Conservation (phyloP, 2,888 invertebrate species). For the Ochropleura plecta region DNA sequence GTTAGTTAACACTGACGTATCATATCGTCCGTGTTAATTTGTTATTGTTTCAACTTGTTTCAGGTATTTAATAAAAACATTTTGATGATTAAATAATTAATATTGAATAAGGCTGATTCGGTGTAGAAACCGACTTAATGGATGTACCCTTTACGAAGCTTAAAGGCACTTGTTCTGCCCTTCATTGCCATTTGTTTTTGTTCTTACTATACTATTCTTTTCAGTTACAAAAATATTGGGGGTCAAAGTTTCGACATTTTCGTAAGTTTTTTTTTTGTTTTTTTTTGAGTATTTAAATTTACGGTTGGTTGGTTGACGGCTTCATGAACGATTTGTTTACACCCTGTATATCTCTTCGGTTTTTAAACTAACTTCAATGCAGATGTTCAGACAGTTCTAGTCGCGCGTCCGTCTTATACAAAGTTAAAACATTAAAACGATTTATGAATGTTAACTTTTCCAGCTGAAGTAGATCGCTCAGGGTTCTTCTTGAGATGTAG, state of each 20-base stretch:
- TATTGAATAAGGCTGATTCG: not conserved
- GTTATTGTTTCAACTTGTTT: slow-evolving; percentile 4
- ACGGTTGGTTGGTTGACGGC: too few species aligned
- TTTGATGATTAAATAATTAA: too few species aligned
- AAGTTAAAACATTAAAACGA: slow-evolving; percentile 65
- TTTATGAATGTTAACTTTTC: slow-evolving; percentile 64
- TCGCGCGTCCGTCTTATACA: slow-evolving; percentile 51
- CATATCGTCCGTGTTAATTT: not conserved
- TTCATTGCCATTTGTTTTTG: too few species aligned
- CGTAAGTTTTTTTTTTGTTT: too few species aligned
- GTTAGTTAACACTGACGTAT: not conserved
- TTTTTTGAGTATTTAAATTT: too few species aligned
- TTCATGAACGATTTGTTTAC: too few species aligned
- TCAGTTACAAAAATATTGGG: too few species aligned
- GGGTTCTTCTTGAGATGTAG: slow-evolving; percentile 36
- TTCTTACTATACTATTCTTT: too few species aligned
- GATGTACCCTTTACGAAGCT: too few species aligned
- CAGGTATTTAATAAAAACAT: not conserved
- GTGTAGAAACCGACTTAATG: not conserved
- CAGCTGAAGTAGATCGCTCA: slow-evolving; percentile 50
- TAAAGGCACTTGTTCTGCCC: too few species aligned
- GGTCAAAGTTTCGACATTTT: too few species aligned
- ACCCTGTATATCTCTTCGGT: not conserved
- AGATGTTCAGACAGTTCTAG: slow-evolving; percentile 55
- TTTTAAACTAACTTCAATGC: slow-evolving; percentile 46